Percentiles rank a stretch among this genome's conserved stretches.
Conservation (phyloP, 2,888 invertebrate genomes). For the Cryptocephalus primarius region DNA sequence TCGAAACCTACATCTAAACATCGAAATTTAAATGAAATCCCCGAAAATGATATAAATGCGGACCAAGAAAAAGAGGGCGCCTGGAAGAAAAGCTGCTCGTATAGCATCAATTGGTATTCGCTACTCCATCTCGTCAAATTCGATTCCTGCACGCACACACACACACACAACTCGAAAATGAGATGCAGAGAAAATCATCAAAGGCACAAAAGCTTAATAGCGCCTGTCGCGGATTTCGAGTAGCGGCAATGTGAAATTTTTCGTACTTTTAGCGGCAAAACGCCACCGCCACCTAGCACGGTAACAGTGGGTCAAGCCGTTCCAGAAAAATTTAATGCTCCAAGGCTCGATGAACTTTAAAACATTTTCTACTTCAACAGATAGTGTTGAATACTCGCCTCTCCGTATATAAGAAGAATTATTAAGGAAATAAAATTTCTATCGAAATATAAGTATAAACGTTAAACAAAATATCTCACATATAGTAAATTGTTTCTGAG, state of each 20-base stretch:
- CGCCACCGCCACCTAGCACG: constrained; percentile 9
- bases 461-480: no score
- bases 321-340: no score
- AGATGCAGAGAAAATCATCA: constrained; percentile 41
- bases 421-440: no score
- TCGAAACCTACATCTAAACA: constrained; percentile 1
- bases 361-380: no score
- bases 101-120: constrained; percentile 38
- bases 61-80: constrained; percentile 11
- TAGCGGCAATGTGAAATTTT: constrained; percentile 21
- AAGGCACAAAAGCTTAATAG: constrained; percentile 39
- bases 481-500: no score
- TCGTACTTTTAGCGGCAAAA: constrained; percentile 5
- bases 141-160: constrained; percentile 31
- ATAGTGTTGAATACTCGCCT: no score
- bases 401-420: no score
- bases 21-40: constrained; percentile 17
- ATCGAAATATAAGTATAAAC: no score
- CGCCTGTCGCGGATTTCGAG: constrained; percentile 19
- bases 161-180: constrained; percentile 31
- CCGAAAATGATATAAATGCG: constrained; percentile 15
- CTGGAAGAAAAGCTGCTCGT: constrained; percentile 28
- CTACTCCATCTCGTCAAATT: constrained; percentile 38
- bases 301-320: background rate
- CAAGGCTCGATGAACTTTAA: no score